These are phyloP conservation scores for Drosophila paracracens DNA, from an alignment of 2,888 invertebrate species.

Conservation along the genomic window DNA sequence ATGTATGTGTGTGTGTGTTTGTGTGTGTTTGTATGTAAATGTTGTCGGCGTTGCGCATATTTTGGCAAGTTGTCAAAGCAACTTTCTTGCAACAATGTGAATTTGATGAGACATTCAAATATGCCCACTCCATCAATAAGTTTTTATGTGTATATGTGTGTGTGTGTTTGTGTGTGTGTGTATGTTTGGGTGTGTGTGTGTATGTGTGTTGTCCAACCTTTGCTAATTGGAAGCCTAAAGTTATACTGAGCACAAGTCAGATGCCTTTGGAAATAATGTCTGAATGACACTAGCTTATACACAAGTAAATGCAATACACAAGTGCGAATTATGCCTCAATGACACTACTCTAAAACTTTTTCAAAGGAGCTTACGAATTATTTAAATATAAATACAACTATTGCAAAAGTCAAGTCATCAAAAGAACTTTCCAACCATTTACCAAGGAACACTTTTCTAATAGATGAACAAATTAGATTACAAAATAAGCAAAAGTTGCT, in stretches of 20 bases:
- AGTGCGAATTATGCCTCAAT: not conserved
- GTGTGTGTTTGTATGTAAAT: conserved; percentile 19
- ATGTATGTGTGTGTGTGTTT: not conserved
- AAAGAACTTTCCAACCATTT: not conserved
- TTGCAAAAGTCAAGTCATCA: not conserved
- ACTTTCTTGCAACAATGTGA: conserved; percentile 69
- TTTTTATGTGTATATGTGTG: not conserved
- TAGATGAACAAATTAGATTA: not conserved
- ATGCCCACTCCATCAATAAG: conserved; percentile 27
- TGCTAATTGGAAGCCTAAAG: conserved; percentile 62
- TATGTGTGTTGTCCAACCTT: conserved; percentile 27
- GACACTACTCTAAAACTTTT: not conserved
- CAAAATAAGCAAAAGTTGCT: too few relatives aligned
- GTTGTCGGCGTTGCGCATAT: conserved; percentile 52
- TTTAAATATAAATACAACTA: not conserved
- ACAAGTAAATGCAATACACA: not conserved
- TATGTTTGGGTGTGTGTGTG: conserved; percentile 2
- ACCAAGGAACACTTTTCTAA: not conserved
- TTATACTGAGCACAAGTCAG: conserved; percentile 25
- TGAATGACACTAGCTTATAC: conserved; percentile 1
- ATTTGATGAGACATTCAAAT: conserved; percentile 73
- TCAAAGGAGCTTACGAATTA: not conserved
- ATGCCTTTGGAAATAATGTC: not conserved
- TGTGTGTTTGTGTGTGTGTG: not conserved
- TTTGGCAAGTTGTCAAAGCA: conserved; percentile 73